Conservation (phyloP, 1,140 invertebrate genomes). For the Dolichoris vasculosae region DNA sequence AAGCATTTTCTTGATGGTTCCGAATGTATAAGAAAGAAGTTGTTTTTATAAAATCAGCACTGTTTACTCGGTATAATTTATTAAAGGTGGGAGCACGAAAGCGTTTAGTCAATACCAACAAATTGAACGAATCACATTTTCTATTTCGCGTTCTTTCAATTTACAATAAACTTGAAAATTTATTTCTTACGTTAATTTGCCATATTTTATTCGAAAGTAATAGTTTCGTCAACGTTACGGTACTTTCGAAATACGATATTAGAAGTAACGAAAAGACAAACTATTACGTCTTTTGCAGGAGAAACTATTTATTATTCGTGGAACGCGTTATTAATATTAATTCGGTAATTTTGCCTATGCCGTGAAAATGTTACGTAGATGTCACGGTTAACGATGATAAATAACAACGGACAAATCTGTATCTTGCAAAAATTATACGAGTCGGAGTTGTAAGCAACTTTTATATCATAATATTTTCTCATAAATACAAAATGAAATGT, state of each 20-base stretch:
- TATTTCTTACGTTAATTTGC: neutral
- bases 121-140: slow-evolving; percentile 6
- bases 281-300: neutral
- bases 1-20: slow-evolving; percentile 48
- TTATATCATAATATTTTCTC: neutral
- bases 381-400: neutral
- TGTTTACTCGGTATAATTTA: slow-evolving; percentile 48
- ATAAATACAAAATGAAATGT: neutral
- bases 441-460: neutral
- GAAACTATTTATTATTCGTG: neutral
- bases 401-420: neutral
- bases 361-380: too few relatives aligned
- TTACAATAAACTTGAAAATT: neutral
- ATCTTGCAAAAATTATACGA: neutral
- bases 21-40: slow-evolving; percentile 45
- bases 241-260: neutral
- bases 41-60: slow-evolving; percentile 50
- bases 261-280: neutral
- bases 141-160: neutral
- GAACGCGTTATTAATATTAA: neutral
- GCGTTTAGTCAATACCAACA: slow-evolving; percentile 5
- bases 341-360: neutral
- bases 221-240: neutral
- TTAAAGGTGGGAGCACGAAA: slow-evolving; percentile 49
- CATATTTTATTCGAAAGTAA: neutral